Base-by-base conservation (phyloP, 2,888 invertebrate genomes). In the Melieria crassipennis region DNA sequence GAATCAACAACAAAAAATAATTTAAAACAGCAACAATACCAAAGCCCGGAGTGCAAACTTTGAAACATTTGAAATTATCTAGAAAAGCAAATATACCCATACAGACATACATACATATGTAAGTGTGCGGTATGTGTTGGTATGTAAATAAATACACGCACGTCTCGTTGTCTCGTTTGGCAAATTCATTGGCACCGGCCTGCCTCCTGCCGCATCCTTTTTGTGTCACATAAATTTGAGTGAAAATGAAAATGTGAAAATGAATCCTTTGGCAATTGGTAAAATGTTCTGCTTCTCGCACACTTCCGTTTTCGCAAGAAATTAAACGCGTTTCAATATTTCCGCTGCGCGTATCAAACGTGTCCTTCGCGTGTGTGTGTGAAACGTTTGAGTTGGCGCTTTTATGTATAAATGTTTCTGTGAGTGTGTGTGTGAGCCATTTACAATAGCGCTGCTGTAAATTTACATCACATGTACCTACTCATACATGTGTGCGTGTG, bases 231-330 rank as follows among this genome's bases (percentile, higher is more conserved):
- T 50, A 71, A 73, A 71, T 75, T 73, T 79, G 79, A 79, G 63
- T 48, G 48, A 30, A 30, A 30, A 30, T 30, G 30, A 58, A 56
- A 65, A 56, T 79, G 82, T 78, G 78, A 79, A 81, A 81, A 81
- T 79, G 81, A 81, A 82, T 82, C 81, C 82, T 81, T 80, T 80
- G 81, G 80, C 81, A 80, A 81, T 81, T 82, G 81, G 64, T 60
- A 68, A 56, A 55, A 57, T 57, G n/a, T 13, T 57, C 57, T 57
- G 5, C 30, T 57, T n/a, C 57, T n/a, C 55, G 13, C 52, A 13
- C 65, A 56, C 56, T n/a, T 56, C 42, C 47, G n/a, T 16, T 52
- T 65, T 56, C 52, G 9, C 4, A 52, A 30, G 7, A 64, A 64
- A 55, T 64, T 50, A 52, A 64, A 46, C 47, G 42, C n/a, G 52